Conservation (phyloP, 2,888 invertebrate species). For the Eugnorisma glareosa region DNA sequence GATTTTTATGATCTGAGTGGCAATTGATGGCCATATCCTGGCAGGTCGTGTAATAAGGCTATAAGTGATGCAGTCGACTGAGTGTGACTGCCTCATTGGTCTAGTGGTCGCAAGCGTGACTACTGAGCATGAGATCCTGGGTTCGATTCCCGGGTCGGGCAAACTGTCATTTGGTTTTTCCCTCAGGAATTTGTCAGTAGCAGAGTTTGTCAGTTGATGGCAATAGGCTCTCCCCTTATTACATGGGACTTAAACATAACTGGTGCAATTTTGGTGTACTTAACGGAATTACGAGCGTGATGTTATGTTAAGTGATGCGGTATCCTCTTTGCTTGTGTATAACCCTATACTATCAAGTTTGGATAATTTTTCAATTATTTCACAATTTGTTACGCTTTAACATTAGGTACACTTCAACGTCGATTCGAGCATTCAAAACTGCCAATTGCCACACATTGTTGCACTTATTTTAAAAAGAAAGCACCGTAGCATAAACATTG, state of each 20-base stretch:
- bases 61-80: neutral
- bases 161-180: too few species aligned
- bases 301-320: neutral
- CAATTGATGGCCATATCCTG: neutral
- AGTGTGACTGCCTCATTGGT: too few species aligned
- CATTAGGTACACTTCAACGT: neutral
- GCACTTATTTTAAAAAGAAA: neutral
- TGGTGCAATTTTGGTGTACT: too few species aligned
- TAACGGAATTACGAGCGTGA: too few species aligned
- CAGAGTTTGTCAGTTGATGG: too few species aligned
- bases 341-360: neutral
- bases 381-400: too few species aligned
- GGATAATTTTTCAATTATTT: neutral
- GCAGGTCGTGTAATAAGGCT: neutral
- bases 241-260: too few species aligned
- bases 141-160: too few species aligned
- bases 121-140: too few species aligned
- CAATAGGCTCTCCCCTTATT: too few species aligned
- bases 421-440: neutral
- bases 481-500: neutral
- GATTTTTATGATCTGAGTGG: neutral
- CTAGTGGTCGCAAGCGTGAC: too few species aligned
- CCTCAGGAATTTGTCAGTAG: too few species aligned
- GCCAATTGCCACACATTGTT: neutral
- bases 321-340: neutral